Percentiles rank a stretch among this genome's conserved stretches.
Conservation (phyloP, 1,140 invertebrate genomes). For the Macrocentrus cingulum region DNA sequence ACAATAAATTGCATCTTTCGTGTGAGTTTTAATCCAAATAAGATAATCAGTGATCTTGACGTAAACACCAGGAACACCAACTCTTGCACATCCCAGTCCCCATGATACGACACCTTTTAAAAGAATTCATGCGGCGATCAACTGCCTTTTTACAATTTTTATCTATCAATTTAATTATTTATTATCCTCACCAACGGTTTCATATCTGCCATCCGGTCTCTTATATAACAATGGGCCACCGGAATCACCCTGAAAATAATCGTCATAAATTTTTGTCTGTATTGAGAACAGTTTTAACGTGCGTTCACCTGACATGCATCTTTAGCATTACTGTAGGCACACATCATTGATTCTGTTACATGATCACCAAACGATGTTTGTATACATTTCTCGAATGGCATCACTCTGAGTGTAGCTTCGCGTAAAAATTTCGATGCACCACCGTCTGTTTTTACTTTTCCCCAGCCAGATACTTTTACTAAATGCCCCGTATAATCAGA, state of each 20-base stretch:
- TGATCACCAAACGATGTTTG: conserved; percentile 52
- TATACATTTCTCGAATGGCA: conserved; percentile 47
- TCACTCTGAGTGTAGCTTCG: conserved; percentile 58
- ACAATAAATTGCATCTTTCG: conserved; percentile 48
- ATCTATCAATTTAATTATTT: no score
- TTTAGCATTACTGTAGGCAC: conserved; percentile 58
- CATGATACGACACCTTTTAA: conserved; percentile 55
- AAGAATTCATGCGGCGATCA: no score
- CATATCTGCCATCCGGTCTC: conserved; percentile 48
- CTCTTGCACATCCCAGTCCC: conserved; percentile 64
- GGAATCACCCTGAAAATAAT: conserved; percentile 66
- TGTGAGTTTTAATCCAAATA: conserved; percentile 60
- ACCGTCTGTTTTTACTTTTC: conserved; percentile 55
- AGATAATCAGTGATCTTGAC: conserved; percentile 62
- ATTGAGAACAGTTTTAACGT: no score
- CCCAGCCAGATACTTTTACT: conserved; percentile 68
- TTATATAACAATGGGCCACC: conserved; percentile 57
- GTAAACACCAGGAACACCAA: conserved; percentile 63
- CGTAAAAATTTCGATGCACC: conserved; percentile 58
- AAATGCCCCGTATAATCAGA: conserved; percentile 54
- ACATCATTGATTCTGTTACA: conserved; percentile 58
- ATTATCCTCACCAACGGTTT: conserved; percentile 58
- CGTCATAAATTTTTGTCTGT: no score
- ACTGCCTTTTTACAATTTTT: no score
- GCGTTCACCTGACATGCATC: conserved; percentile 69